Evolutionary conservation across 2,797 vertebrate species (phyloP).

Genomic region (Myotis planiceps): DNA sequence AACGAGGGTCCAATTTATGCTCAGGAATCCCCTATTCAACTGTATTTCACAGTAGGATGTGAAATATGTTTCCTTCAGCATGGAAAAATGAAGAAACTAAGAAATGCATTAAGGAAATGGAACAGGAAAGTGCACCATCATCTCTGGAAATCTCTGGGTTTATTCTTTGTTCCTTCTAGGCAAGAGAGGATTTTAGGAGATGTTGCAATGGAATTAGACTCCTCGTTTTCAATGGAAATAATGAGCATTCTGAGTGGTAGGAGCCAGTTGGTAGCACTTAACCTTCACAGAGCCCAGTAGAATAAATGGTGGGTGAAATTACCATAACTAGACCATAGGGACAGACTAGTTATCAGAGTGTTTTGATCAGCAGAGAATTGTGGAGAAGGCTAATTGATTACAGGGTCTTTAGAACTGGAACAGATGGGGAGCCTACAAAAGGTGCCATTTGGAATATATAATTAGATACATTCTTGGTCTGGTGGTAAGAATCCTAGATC

Average conservation of each 20-base stretch:
- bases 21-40: background rate
- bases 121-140: background rate
- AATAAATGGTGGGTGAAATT: conserved; percentile 40
- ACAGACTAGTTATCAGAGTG: background rate
- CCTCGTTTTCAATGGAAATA: background rate
- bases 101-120: background rate
- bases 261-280: background rate
- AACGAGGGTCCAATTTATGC: background rate
- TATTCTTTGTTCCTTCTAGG: background rate
- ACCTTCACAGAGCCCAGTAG: background rate
- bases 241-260: background rate
- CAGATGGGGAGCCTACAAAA: background rate
- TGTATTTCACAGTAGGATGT: background rate
- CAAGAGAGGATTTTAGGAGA: background rate
- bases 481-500: background rate
- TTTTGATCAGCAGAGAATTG: background rate
- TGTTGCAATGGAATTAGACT: background rate
- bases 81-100: background rate
- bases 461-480: conserved; percentile 3
- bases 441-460: background rate
- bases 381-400: conserved; percentile 39
- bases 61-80: background rate
- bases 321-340: background rate
- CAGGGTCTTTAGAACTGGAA: background rate
- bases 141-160: background rate